Percentiles rank a stretch among this genome's conserved stretches.
Conservation (phyloP, 2,113 vertebrate species). For the Ceuthmochares aereus region DNA sequence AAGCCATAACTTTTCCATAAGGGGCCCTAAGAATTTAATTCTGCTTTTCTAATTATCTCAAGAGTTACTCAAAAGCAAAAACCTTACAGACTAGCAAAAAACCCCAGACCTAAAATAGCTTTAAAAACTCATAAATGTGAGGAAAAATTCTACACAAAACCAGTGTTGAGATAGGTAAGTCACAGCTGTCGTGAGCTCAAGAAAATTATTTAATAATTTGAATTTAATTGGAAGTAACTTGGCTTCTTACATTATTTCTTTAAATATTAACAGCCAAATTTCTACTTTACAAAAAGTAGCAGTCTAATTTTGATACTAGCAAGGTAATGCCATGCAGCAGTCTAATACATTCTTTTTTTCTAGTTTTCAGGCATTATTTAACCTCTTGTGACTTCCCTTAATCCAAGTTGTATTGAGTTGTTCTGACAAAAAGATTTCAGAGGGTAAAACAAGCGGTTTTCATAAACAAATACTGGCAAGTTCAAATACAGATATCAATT, state of each 20-base stretch:
- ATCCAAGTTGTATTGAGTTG: neutral
- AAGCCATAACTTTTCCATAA: neutral
- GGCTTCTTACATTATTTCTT: neutral
- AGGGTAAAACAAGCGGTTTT: slow-evolving; percentile 4
- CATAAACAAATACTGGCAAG: neutral
- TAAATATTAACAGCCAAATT: neutral
- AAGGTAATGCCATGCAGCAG: neutral
- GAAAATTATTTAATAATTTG: neutral
- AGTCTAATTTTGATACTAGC: neutral
- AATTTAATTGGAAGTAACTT: neutral
- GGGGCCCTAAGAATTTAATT: neutral
- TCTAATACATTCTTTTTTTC: neutral
- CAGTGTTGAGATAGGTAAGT: neutral
- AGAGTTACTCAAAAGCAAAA: neutral
- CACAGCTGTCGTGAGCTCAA: neutral
- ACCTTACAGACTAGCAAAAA: neutral
- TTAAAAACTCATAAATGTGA: neutral
- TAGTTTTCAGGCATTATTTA: neutral
- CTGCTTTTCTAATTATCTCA: slow-evolving; percentile 5
- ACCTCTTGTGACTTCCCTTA: neutral
- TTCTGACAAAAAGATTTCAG: neutral
- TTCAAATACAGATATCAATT: neutral
- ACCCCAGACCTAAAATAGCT: neutral
- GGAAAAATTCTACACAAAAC: neutral
- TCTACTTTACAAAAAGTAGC: neutral